Conservation (phyloP, 2,113 vertebrate genomes). For the Dinomys branickii region DNA sequence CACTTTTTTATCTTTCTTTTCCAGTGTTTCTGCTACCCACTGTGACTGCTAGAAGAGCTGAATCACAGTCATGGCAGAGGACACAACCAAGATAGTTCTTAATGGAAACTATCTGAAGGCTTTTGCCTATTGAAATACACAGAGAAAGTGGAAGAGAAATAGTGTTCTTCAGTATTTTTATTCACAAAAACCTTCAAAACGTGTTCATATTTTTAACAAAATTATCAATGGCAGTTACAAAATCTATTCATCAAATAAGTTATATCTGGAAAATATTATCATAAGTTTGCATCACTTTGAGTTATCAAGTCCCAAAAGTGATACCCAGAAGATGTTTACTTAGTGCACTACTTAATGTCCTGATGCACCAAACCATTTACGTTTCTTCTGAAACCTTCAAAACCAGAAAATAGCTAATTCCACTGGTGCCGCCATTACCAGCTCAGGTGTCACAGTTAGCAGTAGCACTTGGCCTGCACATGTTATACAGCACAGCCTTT, state of each 20-base stretch:
- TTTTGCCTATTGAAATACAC: too few species aligned
- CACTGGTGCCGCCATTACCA: background rate
- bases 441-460: background rate
- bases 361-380: background rate
- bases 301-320: background rate
- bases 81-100: background rate
- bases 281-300: background rate
- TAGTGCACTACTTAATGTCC: background rate
- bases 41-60: background rate
- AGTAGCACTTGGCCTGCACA: background rate
- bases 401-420: background rate
- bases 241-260: conserved; percentile 35
- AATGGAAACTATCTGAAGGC: background rate
- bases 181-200: conserved; percentile 24
- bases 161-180: background rate
- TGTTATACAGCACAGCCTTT: background rate
- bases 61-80: background rate
- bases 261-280: background rate
- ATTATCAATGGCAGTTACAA: background rate
- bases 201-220: background rate
- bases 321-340: background rate
- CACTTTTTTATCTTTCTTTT: background rate
- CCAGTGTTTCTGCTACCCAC: background rate
- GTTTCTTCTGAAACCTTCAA: background rate
- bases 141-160: background rate